phyloP scores from a whole-genome alignment of 23 tunicate genomes.

The Trididemnum clinides region DNA sequence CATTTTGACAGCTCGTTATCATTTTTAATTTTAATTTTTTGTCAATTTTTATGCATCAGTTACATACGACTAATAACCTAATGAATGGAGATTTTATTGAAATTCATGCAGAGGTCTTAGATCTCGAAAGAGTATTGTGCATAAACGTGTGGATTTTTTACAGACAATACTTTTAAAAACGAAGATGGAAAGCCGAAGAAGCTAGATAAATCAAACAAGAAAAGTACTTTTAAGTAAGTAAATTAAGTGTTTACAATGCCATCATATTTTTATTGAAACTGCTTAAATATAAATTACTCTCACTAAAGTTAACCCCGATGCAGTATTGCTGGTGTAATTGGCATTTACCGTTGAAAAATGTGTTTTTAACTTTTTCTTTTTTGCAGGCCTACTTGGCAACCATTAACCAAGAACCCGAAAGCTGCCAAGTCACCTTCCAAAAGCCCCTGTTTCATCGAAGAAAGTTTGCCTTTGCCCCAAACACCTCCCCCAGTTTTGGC shows the following conservation, averaged over 20 bases:
- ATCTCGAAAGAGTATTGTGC: not conserved
- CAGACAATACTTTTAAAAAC: not conserved
- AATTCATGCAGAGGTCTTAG: not conserved
- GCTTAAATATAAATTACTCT: no score
- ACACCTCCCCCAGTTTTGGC: not conserved
- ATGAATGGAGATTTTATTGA: no score
- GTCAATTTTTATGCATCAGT: no score
- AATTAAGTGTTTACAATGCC: not conserved
- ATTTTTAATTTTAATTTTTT: no score
- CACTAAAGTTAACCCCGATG: no score
- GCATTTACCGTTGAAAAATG: no score
- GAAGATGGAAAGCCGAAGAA: not conserved
- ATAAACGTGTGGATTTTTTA: not conserved
- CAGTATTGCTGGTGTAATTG: no score
- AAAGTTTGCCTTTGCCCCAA: not conserved
- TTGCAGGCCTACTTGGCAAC: slow-evolving; percentile 61
- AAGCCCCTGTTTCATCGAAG: not conserved
- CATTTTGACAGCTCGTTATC: no score
- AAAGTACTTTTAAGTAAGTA: slow-evolving; percentile 29
- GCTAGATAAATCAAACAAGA: slow-evolving; percentile 39
- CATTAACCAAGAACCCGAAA: slow-evolving; percentile 9
- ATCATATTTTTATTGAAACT: not conserved
- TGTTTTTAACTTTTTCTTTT: no score
- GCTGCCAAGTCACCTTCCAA: not conserved
- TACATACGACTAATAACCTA: no score